These are phyloP conservation scores for Naso thynnoides DNA, from an alignment of 2,797 vertebrate genomes.

Conservation along the genomic window DNA sequence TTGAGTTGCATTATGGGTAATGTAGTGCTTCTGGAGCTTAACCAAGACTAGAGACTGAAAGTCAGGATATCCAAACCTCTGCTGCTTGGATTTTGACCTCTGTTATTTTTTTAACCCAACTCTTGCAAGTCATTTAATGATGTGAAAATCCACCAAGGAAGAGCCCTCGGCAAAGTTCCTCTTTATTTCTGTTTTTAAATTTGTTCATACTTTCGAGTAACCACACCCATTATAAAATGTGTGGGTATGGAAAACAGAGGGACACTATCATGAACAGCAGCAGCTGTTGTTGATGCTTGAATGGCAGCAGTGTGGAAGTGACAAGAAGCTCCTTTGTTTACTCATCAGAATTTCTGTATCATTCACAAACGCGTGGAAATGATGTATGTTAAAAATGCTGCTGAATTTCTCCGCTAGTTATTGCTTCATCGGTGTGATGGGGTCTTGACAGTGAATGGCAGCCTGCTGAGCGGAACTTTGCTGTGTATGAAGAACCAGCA, in stretches of 20 bases:
- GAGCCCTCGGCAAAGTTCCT: too few species aligned
- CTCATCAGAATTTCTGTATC: conserved; percentile 11
- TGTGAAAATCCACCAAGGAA: background rate
- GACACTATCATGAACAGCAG: background rate
- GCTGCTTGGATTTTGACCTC: background rate
- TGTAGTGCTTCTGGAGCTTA: background rate
- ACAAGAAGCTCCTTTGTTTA: conserved; percentile 45
- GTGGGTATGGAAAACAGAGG: conserved; percentile 11
- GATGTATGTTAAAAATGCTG: conserved; percentile 31
- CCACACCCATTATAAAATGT: conserved; percentile 1
- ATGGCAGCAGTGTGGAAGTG: conserved; percentile 26
- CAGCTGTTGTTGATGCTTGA: conserved; percentile 16
- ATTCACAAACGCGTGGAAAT: conserved; percentile 32
- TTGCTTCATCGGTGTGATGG: conserved; percentile 29
- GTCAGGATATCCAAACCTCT: background rate
- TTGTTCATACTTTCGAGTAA: background rate
- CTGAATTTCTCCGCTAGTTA: conserved; percentile 33
- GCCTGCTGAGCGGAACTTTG: conserved; percentile 11
- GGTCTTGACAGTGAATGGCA: conserved; percentile 18
- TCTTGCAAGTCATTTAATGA: too few species aligned
- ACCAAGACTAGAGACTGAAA: background rate
- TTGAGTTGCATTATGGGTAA: conserved; percentile 3
- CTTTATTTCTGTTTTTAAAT: background rate
- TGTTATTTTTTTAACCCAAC: background rate
- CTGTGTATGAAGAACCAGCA: conserved; percentile 15